phyloP scores from a whole-genome alignment of 2,797 vertebrate species.

The Rhinella marina region DNA sequence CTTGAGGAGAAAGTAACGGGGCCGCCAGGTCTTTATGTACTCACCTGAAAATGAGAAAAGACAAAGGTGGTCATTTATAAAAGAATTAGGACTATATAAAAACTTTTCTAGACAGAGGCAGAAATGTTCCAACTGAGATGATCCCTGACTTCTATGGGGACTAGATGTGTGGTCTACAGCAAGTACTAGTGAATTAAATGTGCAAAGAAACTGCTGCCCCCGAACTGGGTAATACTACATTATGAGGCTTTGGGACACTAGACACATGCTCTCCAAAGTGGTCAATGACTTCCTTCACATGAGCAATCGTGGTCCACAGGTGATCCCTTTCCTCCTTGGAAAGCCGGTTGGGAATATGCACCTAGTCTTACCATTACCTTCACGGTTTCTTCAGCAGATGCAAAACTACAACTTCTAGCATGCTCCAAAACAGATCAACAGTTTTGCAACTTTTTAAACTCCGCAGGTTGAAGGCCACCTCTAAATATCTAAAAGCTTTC shows the following conservation, averaged over 20 bases:
- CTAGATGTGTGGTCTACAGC: background rate
- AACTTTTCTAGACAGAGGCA: background rate
- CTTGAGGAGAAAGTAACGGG: slow-evolving; percentile 94
- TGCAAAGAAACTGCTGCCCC: background rate
- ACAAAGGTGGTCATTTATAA: background rate
- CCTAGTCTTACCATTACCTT: no score
- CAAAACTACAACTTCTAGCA: no score
- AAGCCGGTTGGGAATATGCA: background rate
- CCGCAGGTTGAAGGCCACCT: background rate
- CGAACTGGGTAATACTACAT: background rate
- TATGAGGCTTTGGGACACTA: background rate
- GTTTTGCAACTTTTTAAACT: background rate
- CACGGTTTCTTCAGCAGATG: no score
- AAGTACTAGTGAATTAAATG: background rate
- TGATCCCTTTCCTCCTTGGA: background rate
- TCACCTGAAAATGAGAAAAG: slow-evolving; percentile 78
- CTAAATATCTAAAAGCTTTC: background rate
- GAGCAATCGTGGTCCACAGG: background rate
- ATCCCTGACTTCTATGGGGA: background rate
- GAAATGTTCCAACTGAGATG: background rate
- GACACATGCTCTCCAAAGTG: background rate
- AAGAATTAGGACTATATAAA: no score
- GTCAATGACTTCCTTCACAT: background rate
- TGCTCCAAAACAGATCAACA: background rate
- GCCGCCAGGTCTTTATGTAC: slow-evolving; percentile 98